phyloP scores from a whole-genome alignment of 2,113 vertebrate species.

The Nesoenas mayeri region DNA sequence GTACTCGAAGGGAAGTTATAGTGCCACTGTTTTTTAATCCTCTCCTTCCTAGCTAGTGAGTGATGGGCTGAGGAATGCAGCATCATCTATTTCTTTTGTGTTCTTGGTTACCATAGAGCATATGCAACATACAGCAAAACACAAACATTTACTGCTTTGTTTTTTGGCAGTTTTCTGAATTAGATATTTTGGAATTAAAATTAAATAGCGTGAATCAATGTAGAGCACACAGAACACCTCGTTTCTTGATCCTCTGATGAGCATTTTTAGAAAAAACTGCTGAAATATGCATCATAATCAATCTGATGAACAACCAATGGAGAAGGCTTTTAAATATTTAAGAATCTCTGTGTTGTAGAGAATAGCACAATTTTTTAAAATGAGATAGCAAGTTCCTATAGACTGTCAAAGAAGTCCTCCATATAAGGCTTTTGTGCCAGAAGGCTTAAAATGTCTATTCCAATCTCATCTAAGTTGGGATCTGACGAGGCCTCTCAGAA shows the following conservation, averaged over 20 bases:
- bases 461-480: background rate
- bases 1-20: background rate
- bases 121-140: slow-evolving; percentile 41
- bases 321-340: slow-evolving; percentile 53
- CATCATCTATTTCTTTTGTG: slow-evolving; percentile 66
- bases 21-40: background rate
- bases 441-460: background rate
- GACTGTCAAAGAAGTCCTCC: background rate
- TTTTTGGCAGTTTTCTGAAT: slow-evolving; percentile 56
- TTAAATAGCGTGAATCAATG: slow-evolving; percentile 60
- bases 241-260: slow-evolving; percentile 66
- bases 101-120: slow-evolving; percentile 45
- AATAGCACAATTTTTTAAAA: slow-evolving; percentile 27
- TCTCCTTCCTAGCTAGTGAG: slow-evolving; percentile 16
- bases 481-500: background rate
- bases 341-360: slow-evolving; percentile 51
- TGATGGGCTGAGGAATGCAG: slow-evolving; percentile 42
- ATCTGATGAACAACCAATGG: slow-evolving; percentile 65
- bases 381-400: slow-evolving; percentile 24
- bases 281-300: slow-evolving; percentile 68
- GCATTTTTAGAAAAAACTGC: slow-evolving; percentile 64
- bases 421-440: background rate
- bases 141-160: slow-evolving; percentile 60
- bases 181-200: slow-evolving; percentile 60
- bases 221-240: slow-evolving; percentile 49